Percentiles rank a stretch among this genome's conserved stretches.
These are phyloP conservation scores for Psephotus haematonotus DNA, from an alignment of 2,113 vertebrate genomes.

Conservation along the genomic window DNA sequence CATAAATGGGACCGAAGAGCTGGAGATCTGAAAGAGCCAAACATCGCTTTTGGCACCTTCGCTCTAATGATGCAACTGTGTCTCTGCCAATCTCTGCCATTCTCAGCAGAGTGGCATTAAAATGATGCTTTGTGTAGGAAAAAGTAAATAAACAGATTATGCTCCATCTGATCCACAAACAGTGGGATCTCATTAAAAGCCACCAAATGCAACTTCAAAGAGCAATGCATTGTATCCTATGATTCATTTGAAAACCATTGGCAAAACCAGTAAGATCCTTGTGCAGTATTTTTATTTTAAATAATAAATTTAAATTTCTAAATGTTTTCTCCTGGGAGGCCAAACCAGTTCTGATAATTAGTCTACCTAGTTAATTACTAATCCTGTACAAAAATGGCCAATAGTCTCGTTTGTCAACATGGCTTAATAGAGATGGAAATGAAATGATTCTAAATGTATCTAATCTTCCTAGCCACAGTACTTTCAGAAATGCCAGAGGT, in stretches of 20 bases:
- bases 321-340: background rate
- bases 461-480: background rate
- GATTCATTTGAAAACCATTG: background rate
- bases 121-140: background rate
- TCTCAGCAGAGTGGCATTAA: slow-evolving; percentile 28
- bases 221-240: background rate
- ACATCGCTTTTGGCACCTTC: slow-evolving; percentile 48
- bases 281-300: slow-evolving; percentile 23
- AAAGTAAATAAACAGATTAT: slow-evolving; percentile 57
- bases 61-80: slow-evolving; percentile 53
- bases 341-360: background rate
- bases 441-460: background rate
- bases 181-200: background rate
- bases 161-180: slow-evolving; percentile 39
- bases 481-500: background rate
- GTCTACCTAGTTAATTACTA: slow-evolving; percentile 19
- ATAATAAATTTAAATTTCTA: slow-evolving; percentile 6
- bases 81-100: slow-evolving; percentile 27
- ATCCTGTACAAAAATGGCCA: background rate
- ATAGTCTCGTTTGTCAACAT: background rate
- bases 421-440: background rate
- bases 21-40: slow-evolving; percentile 39
- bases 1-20: background rate
- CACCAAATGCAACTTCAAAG: slow-evolving; percentile 4
- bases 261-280: background rate